Percentiles rank a stretch among this genome's conserved stretches.
These are phyloP conservation scores for Monodelphis domestica DNA, from an alignment of 2,797 vertebrate genomes.

Conservation along the genomic window DNA sequence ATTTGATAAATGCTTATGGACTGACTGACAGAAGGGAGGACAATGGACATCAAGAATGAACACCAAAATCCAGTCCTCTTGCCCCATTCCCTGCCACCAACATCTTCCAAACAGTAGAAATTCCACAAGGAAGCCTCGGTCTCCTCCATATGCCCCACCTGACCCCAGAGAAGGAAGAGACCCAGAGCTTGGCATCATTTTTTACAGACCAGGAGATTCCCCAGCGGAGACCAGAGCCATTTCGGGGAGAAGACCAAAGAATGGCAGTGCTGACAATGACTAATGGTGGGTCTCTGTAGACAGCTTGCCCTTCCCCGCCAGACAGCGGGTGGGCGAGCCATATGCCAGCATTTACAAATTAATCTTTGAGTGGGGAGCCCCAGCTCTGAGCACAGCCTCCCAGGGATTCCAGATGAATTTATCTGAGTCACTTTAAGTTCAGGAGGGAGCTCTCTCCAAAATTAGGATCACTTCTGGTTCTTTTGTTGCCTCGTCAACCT, in stretches of 20 bases:
- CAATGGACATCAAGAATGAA: background rate
- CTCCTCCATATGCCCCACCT: background rate
- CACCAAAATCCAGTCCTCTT: background rate
- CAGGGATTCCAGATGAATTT: background rate
- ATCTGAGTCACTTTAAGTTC: slow-evolving; percentile 74
- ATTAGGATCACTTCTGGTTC: slow-evolving; percentile 52
- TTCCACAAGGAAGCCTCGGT: background rate
- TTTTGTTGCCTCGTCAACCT: background rate
- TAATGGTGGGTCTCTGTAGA: slow-evolving; percentile 70
- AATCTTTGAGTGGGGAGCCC: slow-evolving; percentile 62
- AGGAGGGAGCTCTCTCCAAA: slow-evolving; percentile 58
- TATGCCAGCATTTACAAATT: slow-evolving; percentile 78
- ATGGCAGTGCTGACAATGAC: slow-evolving; percentile 73
- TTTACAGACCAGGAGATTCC: slow-evolving; percentile 58
- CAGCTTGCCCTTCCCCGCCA: slow-evolving; percentile 64
- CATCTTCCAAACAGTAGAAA: background rate
- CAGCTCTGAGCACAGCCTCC: slow-evolving; percentile 48
- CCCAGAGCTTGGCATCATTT: background rate
- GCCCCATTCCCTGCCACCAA: background rate
- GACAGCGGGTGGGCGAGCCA: slow-evolving; percentile 59
- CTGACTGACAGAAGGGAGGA: background rate
- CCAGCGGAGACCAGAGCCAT: slow-evolving; percentile 67
- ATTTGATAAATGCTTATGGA: background rate
- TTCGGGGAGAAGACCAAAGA: slow-evolving; percentile 69
- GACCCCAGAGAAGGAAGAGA: background rate